Evolutionary conservation across 2,888 invertebrate genomes (phyloP).

Genomic region (Lasioglossum pauxillum): DNA sequence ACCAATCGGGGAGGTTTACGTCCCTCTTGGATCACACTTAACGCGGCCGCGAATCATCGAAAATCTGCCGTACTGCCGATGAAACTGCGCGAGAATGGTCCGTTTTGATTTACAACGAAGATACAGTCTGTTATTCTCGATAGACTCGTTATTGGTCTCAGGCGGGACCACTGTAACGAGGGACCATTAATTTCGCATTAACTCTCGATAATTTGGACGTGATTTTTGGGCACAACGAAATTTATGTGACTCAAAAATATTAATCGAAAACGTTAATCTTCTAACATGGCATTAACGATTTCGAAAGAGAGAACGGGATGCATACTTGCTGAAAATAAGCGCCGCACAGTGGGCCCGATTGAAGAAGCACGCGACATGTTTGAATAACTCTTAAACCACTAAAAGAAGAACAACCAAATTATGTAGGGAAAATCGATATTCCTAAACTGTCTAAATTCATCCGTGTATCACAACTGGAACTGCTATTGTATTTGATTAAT

Average conservation of each 20-base stretch:
- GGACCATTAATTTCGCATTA: not conserved
- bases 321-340: not conserved
- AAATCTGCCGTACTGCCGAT: not conserved
- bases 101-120: not conserved
- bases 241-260: not conserved
- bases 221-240: not conserved
- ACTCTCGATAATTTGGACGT: not conserved
- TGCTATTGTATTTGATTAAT: no score
- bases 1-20: not conserved
- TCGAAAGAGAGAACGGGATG: not conserved
- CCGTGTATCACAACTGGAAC: no score
- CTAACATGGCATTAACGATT: not conserved
- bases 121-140: not conserved
- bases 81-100: not conserved
- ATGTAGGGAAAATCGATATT: no score
- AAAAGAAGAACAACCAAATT: no score
- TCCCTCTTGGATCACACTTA: not conserved
- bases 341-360: no score
- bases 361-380: no score
- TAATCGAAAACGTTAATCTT: no score
- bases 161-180: not conserved
- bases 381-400: no score
- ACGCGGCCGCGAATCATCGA: not conserved
- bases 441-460: no score
- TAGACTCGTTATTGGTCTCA: not conserved